Evolutionary conservation across 2,888 invertebrate species (phyloP), one percentile per base, ranked within the genome.

Genomic region (Synanthedon myopaeformis): DNA sequence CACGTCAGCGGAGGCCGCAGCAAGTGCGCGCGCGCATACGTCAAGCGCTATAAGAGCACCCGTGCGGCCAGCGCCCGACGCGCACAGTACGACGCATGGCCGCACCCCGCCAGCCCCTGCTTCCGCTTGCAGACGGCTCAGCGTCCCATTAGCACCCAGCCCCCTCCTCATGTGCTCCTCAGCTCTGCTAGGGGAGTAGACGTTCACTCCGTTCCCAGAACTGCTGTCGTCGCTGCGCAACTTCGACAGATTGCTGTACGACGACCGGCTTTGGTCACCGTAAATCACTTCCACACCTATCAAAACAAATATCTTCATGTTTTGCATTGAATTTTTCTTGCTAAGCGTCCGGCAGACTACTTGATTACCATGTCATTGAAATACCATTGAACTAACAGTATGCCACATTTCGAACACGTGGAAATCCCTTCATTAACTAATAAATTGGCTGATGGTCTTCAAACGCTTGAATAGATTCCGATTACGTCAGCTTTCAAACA

Each of bases 31-130:
- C 81, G 97, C 94, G 66, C 94, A 92, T 59, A 95, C 89, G 86
- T 97, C 97, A 74, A 94, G 92, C 58, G 96, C 94, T 58, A 96
- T 90, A 59, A 96, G 87, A 52, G 95, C 94, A 49, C 96, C 96
- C 13, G 96, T 93, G 53, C 97, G 90, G 0, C 97, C 97, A 51
- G 97, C 97, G 61, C 97, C 94, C 55, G 96, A 94, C 74, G 97
- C 95, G 83, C 96, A 96, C 76, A 94, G 93, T 58, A 95, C 91
- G 61, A 23, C 49, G 12, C 17, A 19, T 3, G 49, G 49, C 8
- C 49, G 17, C 13, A 49, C 49, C 5, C 49, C 82, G 66, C 82
- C 76, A 60, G 78, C 61, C 55, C 86, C 88, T 0, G 82, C 78
- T 53, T 82, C 83, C 3, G 79, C 79, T 60, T 84, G 83, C 79